Conservation (phyloP, 2,797 vertebrate species). For the Columba guinea region DNA sequence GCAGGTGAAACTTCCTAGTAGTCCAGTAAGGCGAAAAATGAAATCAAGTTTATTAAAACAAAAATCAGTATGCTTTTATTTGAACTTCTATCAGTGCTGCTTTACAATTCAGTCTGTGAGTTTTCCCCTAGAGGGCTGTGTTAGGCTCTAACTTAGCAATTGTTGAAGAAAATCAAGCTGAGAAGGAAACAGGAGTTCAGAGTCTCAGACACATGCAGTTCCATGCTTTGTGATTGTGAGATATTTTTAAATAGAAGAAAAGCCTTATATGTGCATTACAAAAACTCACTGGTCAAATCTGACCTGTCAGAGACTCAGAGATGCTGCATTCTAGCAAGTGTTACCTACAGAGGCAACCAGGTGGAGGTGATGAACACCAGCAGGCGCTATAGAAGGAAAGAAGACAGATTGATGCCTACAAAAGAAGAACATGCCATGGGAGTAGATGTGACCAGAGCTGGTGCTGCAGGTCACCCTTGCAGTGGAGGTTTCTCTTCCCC, state of each 20-base stretch:
- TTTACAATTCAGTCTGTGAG: background rate
- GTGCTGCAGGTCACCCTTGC: rapidly evolving
- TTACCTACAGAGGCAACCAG: background rate
- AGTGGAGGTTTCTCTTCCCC: background rate
- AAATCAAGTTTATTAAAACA: background rate
- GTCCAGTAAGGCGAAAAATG: background rate
- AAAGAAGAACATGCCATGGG: background rate
- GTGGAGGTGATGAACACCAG: background rate
- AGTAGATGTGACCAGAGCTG: background rate
- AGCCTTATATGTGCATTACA: background rate
- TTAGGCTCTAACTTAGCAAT: background rate
- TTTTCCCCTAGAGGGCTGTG: background rate
- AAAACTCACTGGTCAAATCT: background rate
- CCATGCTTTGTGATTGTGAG: background rate
- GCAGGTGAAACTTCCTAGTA: background rate
- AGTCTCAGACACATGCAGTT: background rate
- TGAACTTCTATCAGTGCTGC: background rate
- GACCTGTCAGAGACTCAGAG: background rate
- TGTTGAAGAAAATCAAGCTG: background rate
- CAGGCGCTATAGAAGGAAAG: background rate
- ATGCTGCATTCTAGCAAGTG: background rate
- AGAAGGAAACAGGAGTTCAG: background rate
- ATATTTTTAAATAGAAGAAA: background rate
- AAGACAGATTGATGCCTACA: background rate
- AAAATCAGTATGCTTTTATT: background rate